Evolutionary conservation across 2,113 vertebrate species (phyloP), one percentile per base, ranked within the genome.

Genomic region (Capra hircus): DNA sequence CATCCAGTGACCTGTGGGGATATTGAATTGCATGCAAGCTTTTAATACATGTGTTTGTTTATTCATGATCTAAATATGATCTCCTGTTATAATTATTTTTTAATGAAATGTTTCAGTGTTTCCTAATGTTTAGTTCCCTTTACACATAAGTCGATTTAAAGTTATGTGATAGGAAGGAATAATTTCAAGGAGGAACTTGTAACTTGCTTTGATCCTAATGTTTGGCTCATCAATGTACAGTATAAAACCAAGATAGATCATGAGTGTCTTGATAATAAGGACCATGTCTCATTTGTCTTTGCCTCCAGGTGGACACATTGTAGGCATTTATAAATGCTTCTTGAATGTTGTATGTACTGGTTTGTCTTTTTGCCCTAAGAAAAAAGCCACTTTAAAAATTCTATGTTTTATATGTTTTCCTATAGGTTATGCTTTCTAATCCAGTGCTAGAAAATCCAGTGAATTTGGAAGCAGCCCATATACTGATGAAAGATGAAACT

Each of bases 371-470:
- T 89, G 23, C 52, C 74, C 11, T 36, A 80, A 92, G 71, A 60
- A 57, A 96, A 85, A 91, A 33, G 2, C 19, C 40, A 4, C 86
- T 91, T 89, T 28, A 88, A 86, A 93, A 88, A 86, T 28, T 14
- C 0, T 28, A 1, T 52, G 0, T 74, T 93, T 40, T 90, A 0
- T 78, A 28, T 97, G 52, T 91, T 87, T 91, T 96, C n/a, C 33
- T 94, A 33, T 14, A 98, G 98, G 97, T 96, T 90, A 87, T 98
- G 97, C 88, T 99, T 96, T 99, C 98, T 93, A 98, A 98, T 16
- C 97, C 98, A 40, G 59, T 64, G 13, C 6, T 94, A 95, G 94
- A 98, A 96, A 98, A 98, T 15, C 50, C 97, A 74, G 97, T 95
- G 36, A 98, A 97, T 28, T 0, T 48, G 40, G 97, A 98, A 3